Base-by-base conservation (phyloP, 2,113 vertebrate genomes). In the Hypanus sabinus region DNA sequence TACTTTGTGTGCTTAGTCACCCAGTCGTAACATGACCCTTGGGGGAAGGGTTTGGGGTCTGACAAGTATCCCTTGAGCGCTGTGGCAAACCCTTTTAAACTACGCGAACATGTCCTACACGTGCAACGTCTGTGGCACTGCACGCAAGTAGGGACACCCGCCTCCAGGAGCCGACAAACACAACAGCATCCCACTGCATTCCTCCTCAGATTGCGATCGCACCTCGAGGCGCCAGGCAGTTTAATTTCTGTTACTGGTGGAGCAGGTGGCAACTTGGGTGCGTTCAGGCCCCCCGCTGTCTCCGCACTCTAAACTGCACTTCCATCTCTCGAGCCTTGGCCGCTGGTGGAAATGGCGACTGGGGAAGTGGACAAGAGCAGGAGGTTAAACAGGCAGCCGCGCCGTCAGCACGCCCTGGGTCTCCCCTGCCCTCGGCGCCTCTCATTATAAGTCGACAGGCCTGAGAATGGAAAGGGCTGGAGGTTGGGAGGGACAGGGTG, bases 351-450 rank as follows among this genome's bases (percentile, higher is more conserved):
- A 33, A 65, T 65, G 60, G 85, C 12, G 60, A 65, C 85, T 90
- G 85, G 60, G 71, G 60, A 90, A 87, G 85, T 79, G 85, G 85
- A 90, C 57, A 90, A 90, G 85, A 90, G 85, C 57, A 90, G 85
- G 85, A 18, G 16, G 57, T 65, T 90, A 90, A 65, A 65, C 16
- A 12, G 85, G 30, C 85, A 16, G 85, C 85, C 85, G 60, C 24
- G 85, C n/a, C 33, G 30, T 65, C 85, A 33, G 85, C 60, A 62
- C 60, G 14, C 85, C 60, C 22, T 11, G 46, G 83, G 57, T 27
- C 38, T 22, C 22, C 83, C 10, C 83, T 6, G 11, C 30, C 24
- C 57, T 62, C 27, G 57, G 55, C 27, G 27, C 83, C 83, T 60
- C 83, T 87, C 83, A 12, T 62, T 46, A 46, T 3, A 46, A 46